phyloP scores from a whole-genome alignment of 2,888 invertebrate species.

The Catotricha subobsoleta region DNA sequence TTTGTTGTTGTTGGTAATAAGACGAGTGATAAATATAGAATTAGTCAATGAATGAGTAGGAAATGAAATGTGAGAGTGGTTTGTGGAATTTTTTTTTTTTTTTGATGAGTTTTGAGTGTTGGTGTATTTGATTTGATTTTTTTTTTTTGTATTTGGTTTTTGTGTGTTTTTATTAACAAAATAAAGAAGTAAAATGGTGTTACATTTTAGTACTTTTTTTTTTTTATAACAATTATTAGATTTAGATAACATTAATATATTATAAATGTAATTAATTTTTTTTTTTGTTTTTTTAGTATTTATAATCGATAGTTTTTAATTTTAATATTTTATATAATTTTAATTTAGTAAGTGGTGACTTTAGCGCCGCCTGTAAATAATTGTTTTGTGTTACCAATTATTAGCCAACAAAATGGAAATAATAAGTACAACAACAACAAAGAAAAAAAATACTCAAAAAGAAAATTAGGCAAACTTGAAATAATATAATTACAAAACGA shows the following conservation, averaged over 20 bases:
- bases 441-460: neutral
- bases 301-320: conserved; percentile 7
- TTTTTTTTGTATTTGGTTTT: neutral
- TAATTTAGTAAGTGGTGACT: conserved; percentile 5
- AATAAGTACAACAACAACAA: neutral
- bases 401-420: neutral
- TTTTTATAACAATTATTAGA: conserved; percentile 1
- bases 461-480: neutral
- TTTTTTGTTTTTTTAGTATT: conserved; percentile 2
- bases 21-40: neutral
- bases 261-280: neutral
- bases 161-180: no score
- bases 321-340: conserved; percentile 5
- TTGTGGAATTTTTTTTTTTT: neutral
- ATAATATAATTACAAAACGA: neutral
- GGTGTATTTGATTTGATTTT: no score
- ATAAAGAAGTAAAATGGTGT: neutral
- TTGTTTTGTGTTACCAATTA: conserved; percentile 9
- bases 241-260: conserved; percentile 2
- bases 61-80: no score
- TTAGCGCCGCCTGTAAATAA: conserved; percentile 14
- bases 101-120: neutral
- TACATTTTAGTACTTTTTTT: neutral
- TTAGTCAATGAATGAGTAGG: neutral
- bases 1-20: no score